Evolutionary conservation across 1,140 invertebrate species (phyloP).

Genomic region (Conopomorpha cramerella): DNA sequence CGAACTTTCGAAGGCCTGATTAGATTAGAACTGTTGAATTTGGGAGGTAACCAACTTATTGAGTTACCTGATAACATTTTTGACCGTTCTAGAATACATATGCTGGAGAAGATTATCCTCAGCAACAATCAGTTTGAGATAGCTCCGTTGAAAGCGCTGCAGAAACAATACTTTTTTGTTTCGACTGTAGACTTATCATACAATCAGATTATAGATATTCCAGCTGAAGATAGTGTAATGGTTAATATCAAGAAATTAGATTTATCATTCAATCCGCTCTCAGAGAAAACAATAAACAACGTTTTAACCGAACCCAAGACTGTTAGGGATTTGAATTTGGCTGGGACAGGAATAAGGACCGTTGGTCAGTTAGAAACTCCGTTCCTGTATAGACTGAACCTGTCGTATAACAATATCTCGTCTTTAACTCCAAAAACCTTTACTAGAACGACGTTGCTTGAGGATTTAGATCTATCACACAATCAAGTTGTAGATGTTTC

Average conservation of each 20-base stretch:
- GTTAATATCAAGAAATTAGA: constrained; percentile 87
- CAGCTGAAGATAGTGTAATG: constrained; percentile 81
- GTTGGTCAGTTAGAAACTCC: constrained; percentile 81
- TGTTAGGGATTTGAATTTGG: constrained; percentile 78
- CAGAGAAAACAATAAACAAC: constrained; percentile 71
- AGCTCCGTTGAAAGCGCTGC: constrained; percentile 77
- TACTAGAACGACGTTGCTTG: constrained; percentile 77
- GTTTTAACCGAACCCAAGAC: constrained; percentile 89
- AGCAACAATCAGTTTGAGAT: constrained; percentile 77
- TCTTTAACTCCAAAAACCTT: constrained; percentile 70
- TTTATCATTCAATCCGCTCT: constrained; percentile 83
- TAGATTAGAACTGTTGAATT: constrained; percentile 74
- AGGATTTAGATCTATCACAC: constrained; percentile 76
- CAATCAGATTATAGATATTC: constrained; percentile 78
- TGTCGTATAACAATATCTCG: constrained; percentile 77
- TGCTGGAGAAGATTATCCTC: constrained; percentile 82
- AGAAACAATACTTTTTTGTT: constrained; percentile 82
- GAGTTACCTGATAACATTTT: constrained; percentile 85
- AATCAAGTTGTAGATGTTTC: constrained; percentile 71
- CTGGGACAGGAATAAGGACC: constrained; percentile 72
- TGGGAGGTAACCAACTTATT: constrained; percentile 74
- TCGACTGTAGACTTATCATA: constrained; percentile 77
- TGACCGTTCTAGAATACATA: constrained; percentile 75
- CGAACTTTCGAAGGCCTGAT: constrained; percentile 82
- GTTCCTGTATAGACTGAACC: constrained; percentile 80